Evolutionary conservation across 2,888 invertebrate genomes (phyloP).

Genomic region (Hedya salicella): DNA sequence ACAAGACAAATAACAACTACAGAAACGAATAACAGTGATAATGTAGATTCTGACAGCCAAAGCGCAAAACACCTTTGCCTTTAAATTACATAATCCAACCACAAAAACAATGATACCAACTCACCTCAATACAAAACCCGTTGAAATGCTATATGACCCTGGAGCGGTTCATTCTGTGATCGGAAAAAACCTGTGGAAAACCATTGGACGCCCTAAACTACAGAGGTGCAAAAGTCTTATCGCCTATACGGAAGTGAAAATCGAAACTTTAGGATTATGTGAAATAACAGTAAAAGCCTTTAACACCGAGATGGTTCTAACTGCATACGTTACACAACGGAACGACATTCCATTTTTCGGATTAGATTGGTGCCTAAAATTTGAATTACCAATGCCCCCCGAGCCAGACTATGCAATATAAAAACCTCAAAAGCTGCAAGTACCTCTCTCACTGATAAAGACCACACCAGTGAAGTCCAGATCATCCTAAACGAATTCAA

Average conservation of each 20-base stretch:
- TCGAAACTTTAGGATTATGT: slow-evolving; percentile 5
- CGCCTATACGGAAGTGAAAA: too few relatives aligned
- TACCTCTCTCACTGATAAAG: background rate
- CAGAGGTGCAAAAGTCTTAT: too few relatives aligned
- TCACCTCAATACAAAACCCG: background rate
- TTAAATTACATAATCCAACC: too few relatives aligned
- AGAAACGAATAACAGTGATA: background rate
- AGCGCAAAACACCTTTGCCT: slow-evolving; percentile 2
- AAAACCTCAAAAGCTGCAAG: too few relatives aligned
- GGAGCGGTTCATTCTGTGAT: slow-evolving; percentile 5
- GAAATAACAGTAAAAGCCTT: slow-evolving; percentile 8
- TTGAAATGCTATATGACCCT: slow-evolving; percentile 3
- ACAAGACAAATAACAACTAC: slow-evolving; percentile 2
- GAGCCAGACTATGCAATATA: background rate
- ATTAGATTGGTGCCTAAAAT: slow-evolving; percentile 6
- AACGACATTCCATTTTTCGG: slow-evolving; percentile 2
- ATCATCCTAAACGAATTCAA: slow-evolving; percentile 1
- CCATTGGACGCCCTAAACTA: too few relatives aligned
- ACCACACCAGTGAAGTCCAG: background rate
- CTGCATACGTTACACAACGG: background rate
- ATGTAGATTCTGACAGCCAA: background rate
- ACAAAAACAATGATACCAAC: slow-evolving; percentile 2
- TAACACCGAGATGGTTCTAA: slow-evolving; percentile 8
- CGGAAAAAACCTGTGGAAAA: too few relatives aligned
- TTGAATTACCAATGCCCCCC: slow-evolving; percentile 8